Conservation (phyloP, 2,797 vertebrate genomes). For the Phaenicophaeus curvirostris region DNA sequence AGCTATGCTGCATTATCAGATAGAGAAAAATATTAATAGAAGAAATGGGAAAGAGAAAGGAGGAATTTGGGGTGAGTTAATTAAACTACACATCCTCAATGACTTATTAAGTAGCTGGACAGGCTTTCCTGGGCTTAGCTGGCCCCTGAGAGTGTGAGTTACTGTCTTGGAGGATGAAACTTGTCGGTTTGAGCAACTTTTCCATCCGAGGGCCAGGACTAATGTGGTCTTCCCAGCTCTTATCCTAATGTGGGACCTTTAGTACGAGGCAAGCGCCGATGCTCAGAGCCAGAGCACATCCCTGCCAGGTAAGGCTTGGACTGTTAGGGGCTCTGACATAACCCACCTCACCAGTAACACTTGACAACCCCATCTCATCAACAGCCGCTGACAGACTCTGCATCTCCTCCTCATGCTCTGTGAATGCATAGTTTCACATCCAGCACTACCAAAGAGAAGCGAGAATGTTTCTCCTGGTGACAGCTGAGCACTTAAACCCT, state of each 20-base stretch:
- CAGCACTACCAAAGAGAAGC: rapidly evolving
- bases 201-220: rapidly evolving
- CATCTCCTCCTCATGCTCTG: neutral
- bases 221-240: neutral
- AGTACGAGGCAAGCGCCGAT: neutral
- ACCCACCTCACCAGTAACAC: neutral
- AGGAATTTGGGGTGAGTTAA: constrained; percentile 74
- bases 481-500: neutral
- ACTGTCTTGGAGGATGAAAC: constrained; percentile 23
- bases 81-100: constrained; percentile 69
- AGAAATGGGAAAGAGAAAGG: constrained; percentile 67
- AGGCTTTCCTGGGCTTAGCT: constrained; percentile 32
- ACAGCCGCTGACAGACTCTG: neutral
- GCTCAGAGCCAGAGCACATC: neutral
- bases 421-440: rapidly evolving
- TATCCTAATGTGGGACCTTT: rapidly evolving
- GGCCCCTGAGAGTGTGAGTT: neutral
- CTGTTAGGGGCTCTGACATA: neutral
- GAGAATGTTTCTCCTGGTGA: neutral
- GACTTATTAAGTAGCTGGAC: constrained; percentile 70
- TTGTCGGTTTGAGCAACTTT: neutral
- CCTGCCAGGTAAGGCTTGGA: neutral
- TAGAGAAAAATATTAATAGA: constrained; percentile 77
- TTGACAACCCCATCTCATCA: neutral
- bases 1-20: constrained; percentile 75